phyloP scores from a whole-genome alignment of 2,797 vertebrate genomes.

The Lepus oiostolus region DNA sequence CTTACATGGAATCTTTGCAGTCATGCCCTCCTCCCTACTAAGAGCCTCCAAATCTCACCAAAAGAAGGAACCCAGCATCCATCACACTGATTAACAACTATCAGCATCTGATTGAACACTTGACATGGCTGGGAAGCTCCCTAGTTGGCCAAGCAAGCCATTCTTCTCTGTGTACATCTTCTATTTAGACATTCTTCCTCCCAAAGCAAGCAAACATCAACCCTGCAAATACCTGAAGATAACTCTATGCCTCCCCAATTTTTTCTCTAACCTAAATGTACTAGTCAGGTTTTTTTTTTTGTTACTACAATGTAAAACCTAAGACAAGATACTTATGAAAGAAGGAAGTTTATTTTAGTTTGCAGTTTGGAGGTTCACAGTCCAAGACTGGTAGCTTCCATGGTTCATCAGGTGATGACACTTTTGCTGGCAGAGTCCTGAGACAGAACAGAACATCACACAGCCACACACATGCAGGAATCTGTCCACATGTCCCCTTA shows the following conservation, averaged over 20 bases:
- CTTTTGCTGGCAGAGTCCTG: no score
- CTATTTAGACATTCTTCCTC: neutral
- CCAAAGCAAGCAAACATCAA: neutral
- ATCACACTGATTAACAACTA: neutral
- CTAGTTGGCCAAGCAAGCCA: neutral
- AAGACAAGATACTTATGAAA: no score
- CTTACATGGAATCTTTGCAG: neutral
- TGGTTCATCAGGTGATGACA: no score
- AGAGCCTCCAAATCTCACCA: neutral
- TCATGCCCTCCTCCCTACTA: neutral
- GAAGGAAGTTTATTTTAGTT: no score
- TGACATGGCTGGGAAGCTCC: neutral
- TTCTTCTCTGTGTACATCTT: neutral
- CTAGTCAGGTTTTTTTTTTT: no score
- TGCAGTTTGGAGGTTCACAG: no score
- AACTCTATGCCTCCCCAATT: neutral
- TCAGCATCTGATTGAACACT: neutral
- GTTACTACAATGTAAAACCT: no score
- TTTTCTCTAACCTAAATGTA: neutral
- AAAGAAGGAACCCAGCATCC: neutral
- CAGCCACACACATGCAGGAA: no score
- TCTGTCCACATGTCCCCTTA: no score
- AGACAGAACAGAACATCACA: no score
- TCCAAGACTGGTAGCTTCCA: no score
- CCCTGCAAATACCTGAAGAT: neutral